A percentile compares a stretch with the other conserved stretches of the same genome.
Conservation (phyloP, 2,888 invertebrate species). For the Hybos culiciformis region DNA sequence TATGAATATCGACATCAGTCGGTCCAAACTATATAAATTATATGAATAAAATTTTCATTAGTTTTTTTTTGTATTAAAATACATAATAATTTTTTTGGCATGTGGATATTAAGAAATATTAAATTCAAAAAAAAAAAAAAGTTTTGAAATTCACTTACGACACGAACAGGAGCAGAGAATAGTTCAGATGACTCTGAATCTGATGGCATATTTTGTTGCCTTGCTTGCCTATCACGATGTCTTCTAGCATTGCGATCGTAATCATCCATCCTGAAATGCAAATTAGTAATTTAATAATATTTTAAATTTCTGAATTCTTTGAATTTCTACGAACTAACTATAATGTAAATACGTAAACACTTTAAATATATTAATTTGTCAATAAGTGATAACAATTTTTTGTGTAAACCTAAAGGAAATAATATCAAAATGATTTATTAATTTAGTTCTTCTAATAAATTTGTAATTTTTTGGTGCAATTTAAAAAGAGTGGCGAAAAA, state of each 20-base stretch:
- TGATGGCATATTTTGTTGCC: conserved; percentile 31
- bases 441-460: too few relatives aligned
- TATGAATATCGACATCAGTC: conserved; percentile 30
- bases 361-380: too few relatives aligned
- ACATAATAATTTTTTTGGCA: background rate
- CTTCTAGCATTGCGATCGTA: conserved; percentile 31
- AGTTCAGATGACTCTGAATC: conserved; percentile 27
- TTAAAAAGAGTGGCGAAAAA: too few relatives aligned
- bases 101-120: background rate
- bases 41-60: background rate
- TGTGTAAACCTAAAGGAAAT: too few relatives aligned
- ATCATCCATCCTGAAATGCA: conserved; percentile 32
- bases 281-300: background rate
- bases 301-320: too few relatives aligned
- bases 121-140: conserved; percentile 1
- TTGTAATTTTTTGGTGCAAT: too few relatives aligned
- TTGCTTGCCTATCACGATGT: conserved; percentile 33
- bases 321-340: too few relatives aligned
- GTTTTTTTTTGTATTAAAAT: background rate
- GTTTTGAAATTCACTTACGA: conserved; percentile 14
- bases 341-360: too few relatives aligned
- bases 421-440: too few relatives aligned
- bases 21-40: conserved; percentile 16
- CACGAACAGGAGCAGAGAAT: conserved; percentile 33
- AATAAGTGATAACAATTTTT: too few relatives aligned